Percentiles rank a stretch among this genome's conserved stretches.
phyloP scores from a whole-genome alignment of 2,113 vertebrate species.

The Recurvirostra avosetta region DNA sequence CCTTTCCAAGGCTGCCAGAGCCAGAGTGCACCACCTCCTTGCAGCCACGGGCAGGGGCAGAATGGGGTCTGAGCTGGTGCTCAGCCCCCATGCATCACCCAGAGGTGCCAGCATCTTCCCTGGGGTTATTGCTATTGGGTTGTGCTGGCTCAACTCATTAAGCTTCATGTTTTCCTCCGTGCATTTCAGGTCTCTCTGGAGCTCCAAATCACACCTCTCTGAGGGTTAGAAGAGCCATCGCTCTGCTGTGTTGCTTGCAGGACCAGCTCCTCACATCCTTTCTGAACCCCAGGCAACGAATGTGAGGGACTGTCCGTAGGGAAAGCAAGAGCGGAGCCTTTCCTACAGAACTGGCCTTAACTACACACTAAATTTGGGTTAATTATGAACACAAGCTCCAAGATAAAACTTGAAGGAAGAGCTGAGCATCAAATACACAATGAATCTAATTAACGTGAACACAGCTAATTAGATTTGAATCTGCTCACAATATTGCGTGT shows the following conservation, averaged over 20 bases:
- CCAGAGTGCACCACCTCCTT: not conserved
- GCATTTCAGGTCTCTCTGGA: not conserved
- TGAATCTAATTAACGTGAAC: conserved; percentile 58
- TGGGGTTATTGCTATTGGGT: not conserved
- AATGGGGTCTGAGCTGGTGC: not conserved
- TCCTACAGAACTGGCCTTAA: not conserved
- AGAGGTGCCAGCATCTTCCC: not conserved
- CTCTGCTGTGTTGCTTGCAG: not conserved
- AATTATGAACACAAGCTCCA: conserved; percentile 37
- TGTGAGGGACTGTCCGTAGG: not conserved
- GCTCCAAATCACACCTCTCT: not conserved
- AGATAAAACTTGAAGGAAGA: conserved; percentile 56
- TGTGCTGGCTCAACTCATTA: not conserved
- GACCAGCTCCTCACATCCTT: not conserved
- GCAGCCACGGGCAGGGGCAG: fast-evolving
- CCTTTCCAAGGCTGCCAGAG: not conserved
- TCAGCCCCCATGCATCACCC: not conserved
- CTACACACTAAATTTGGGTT: conserved; percentile 41
- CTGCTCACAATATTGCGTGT: not conserved
- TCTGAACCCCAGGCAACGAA: fast-evolving
- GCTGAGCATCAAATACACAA: conserved; percentile 41
- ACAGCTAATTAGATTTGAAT: conserved; percentile 63
- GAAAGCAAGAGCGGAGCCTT: not conserved
- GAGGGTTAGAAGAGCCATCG: not conserved
- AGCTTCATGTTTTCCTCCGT: not conserved